Base-by-base conservation (phyloP, 2,888 invertebrate genomes). In the Volucella bombylans region DNA sequence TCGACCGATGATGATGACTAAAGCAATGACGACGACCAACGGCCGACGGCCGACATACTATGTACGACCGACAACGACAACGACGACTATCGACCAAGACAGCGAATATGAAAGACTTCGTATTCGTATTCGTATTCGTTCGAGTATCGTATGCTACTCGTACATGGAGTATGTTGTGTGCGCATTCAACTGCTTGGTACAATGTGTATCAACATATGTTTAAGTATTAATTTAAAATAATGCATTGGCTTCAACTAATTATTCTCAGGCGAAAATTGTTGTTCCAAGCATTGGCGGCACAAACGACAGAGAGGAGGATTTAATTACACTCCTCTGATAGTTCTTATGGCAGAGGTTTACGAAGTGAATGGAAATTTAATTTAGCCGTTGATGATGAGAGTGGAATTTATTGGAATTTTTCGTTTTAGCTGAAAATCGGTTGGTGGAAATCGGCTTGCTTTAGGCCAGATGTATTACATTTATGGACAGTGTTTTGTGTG, bases 211-310 rank as follows among this genome's bases (percentile, higher is more conserved):
- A 78, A 82, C 82, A 73, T 82, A 78, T 82, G 82, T 73, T 82
- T 68, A 82, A 78, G 78, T 82, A 82, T 78, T 78, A 78, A 78
- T 82, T 82, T 78, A 73, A 82, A 78, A 78, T 78, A 78, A 78
- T 78, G 78, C 72, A 82, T 78, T 78, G 78, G 62, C 78, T 57
- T 57, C 73, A 82, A 73, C 82, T 82, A 82, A 82, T 78, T 82
- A 82, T 82, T 82, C 73, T 55, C 73, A 52, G 73, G 82, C 82
- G 82, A 78, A 82, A 82, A 82, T 78, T 72, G 78, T 72, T 82
- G 78, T 82, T 67, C 45, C 55, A 12, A 62, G 52, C 49, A 59
- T n/a, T n/a, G 57, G 54, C 61, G 59, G 69, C 31, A 10, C 14
- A 55, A 54, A 59, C 68, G 72, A 67, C 52, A 57, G 62, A 72